These are phyloP conservation scores for Litocranius walleri DNA, from an alignment of 2,113 vertebrate species.

Conservation along the genomic window DNA sequence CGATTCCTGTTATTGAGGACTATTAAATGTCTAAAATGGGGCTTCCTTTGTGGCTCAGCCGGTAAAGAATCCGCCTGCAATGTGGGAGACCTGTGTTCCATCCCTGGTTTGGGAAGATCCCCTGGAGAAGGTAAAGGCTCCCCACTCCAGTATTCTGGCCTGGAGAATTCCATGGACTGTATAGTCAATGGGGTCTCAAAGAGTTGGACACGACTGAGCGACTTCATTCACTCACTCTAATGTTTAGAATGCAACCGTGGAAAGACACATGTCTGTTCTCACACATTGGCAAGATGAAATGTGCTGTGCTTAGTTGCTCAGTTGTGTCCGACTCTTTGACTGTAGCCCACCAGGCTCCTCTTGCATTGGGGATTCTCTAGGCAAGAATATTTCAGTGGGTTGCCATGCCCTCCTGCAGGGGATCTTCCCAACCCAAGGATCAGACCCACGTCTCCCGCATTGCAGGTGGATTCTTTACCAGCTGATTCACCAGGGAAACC, in stretches of 20 bases:
- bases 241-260: not conserved
- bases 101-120: not conserved
- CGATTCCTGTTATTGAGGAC: not conserved
- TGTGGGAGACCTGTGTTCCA: not conserved
- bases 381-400: not conserved
- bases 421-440: not conserved
- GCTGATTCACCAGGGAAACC: not conserved
- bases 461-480: not conserved
- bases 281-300: not conserved
- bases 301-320: not conserved
- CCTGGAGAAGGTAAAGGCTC: not conserved
- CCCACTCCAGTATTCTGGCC: not conserved
- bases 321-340: not conserved
- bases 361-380: not conserved
- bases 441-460: not conserved
- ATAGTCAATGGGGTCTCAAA: not conserved
- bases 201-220: fast-evolving
- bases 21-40: not conserved
- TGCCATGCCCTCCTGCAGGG: not conserved
- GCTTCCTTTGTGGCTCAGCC: not conserved
- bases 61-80: not conserved
- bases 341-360: not conserved
- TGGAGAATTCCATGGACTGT: not conserved
- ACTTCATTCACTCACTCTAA: not conserved
- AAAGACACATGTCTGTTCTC: not conserved